A percentile compares a stretch with the other conserved stretches of the same genome.
These are phyloP conservation scores for Embiotoca jacksoni DNA, from an alignment of 2,113 vertebrate species.

Conservation along the genomic window DNA sequence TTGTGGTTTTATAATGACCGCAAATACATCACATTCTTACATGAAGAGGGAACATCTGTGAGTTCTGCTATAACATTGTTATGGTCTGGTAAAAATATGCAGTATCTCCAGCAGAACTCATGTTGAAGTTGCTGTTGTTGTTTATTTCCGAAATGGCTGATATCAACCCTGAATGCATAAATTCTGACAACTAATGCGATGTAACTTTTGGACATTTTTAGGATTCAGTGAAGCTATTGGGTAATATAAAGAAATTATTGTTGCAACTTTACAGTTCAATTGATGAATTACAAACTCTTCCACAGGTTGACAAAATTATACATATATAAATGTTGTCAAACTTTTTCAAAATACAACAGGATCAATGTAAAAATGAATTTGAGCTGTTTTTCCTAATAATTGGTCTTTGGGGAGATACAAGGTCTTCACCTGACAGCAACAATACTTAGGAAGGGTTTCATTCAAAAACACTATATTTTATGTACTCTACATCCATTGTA, in stretches of 20 bases:
- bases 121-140: background rate
- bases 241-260: background rate
- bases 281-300: too few relatives aligned
- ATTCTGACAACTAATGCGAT: too few relatives aligned
- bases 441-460: slow-evolving; percentile 28
- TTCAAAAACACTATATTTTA: slow-evolving; percentile 20
- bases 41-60: slow-evolving; percentile 17
- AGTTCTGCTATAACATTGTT: slow-evolving; percentile 8
- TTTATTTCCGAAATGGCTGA: background rate
- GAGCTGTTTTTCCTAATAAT: background rate
- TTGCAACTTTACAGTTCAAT: too few relatives aligned
- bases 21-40: slow-evolving; percentile 18
- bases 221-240: background rate
- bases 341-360: too few relatives aligned
- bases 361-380: background rate
- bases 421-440: slow-evolving; percentile 27
- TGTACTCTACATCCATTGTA: slow-evolving; percentile 11
- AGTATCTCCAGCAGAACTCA: background rate
- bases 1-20: background rate
- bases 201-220: background rate
- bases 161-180: background rate
- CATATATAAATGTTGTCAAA: too few relatives aligned
- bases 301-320: too few relatives aligned
- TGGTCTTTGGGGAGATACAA: background rate
- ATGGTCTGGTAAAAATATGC: background rate